phyloP scores from a whole-genome alignment of 2,888 invertebrate genomes.

The Tetramorium bicarinatum region DNA sequence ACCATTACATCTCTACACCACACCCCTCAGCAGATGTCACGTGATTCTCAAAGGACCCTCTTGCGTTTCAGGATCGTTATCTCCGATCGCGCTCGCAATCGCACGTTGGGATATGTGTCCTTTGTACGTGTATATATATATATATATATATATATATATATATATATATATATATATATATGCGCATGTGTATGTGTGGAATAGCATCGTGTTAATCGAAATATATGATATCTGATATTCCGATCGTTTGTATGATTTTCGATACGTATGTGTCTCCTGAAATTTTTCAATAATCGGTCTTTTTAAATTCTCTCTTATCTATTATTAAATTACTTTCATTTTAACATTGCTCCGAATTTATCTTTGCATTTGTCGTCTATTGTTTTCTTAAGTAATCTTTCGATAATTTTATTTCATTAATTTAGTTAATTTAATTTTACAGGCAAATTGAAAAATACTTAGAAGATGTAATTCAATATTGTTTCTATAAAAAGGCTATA shows the following conservation, averaged over 20 bases:
- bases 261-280: not conserved
- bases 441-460: not conserved
- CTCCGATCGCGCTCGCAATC: conserved; percentile 67
- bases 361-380: not conserved
- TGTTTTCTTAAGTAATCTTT: not conserved
- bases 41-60: conserved; percentile 72
- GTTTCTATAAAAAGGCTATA: not conserved
- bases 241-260: conserved; percentile 1
- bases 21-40: conserved; percentile 75
- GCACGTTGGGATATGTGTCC: conserved; percentile 19
- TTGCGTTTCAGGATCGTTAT: conserved; percentile 71
- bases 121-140: not conserved
- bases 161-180: not conserved
- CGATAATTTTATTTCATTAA: not conserved
- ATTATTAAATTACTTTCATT: not conserved
- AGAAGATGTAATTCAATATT: not conserved
- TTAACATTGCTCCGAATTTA: not conserved
- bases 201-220: conserved; percentile 47
- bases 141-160: not conserved
- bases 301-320: not conserved
- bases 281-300: conserved; percentile 1
- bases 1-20: conserved; percentile 62
- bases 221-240: conserved; percentile 38
- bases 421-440: not conserved
- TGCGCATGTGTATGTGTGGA: not conserved